These are phyloP conservation scores for Mya arenaria DNA, from an alignment of 1,140 invertebrate species.

Conservation along the genomic window DNA sequence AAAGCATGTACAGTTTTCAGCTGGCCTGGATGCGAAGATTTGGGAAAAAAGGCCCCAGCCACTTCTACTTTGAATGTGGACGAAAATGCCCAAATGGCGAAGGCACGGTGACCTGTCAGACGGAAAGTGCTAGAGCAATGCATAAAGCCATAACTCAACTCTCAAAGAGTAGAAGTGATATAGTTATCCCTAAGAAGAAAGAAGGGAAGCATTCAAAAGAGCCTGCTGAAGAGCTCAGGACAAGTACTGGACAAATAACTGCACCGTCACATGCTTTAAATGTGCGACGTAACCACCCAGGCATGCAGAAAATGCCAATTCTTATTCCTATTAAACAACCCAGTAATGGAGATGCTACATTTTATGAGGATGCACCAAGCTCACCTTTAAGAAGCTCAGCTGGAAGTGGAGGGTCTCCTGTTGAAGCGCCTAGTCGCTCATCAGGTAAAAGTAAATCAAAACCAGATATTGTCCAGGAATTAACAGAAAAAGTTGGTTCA, in stretches of 20 bases:
- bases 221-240: too few species aligned
- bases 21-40: constrained; percentile 39
- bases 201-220: neutral
- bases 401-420: neutral
- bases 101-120: constrained; percentile 1
- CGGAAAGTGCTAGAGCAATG: constrained; percentile 2
- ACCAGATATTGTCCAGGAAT: neutral
- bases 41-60: constrained; percentile 1
- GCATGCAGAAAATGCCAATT: constrained; percentile 13
- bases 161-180: constrained; percentile 13
- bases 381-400: too few species aligned
- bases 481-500: neutral
- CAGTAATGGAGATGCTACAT: too few species aligned
- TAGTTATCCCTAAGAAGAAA: constrained; percentile 14
- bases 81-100: constrained; percentile 44
- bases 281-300: neutral
- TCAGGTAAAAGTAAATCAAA: neutral
- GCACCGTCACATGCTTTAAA: neutral
- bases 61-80: constrained; percentile 30
- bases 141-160: constrained; percentile 18
- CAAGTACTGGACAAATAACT: too few species aligned
- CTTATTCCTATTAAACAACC: too few species aligned
- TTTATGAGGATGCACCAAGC: too few species aligned
- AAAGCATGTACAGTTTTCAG: constrained; percentile 20
- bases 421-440: neutral